Percentiles rank a stretch among this genome's conserved stretches.
phyloP scores from a whole-genome alignment of 2,888 invertebrate species.

The Trichacis sp. region DNA sequence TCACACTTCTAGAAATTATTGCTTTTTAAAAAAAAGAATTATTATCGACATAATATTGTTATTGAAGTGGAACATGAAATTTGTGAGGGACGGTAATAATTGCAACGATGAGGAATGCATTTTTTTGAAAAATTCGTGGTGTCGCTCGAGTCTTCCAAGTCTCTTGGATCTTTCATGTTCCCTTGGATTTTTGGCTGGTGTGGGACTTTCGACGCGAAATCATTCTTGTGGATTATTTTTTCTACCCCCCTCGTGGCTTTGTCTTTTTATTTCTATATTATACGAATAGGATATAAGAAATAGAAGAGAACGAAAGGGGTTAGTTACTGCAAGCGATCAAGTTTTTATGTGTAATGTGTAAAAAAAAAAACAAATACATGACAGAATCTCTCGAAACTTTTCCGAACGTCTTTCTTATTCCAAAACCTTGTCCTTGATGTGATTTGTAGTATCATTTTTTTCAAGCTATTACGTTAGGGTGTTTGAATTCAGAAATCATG shows the following conservation, averaged over 20 bases:
- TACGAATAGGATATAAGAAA: constrained; percentile 35
- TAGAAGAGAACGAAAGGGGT: constrained; percentile 34
- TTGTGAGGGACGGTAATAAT: constrained; percentile 3
- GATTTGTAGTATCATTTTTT: neutral
- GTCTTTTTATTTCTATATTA: constrained; percentile 35
- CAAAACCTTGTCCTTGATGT: neutral
- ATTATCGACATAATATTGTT: constrained; percentile 28
- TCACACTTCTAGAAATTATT: too few species aligned
- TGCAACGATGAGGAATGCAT: neutral
- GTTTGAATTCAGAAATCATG: too few species aligned
- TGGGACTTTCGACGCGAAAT: constrained; percentile 14
- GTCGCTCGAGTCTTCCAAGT: constrained; percentile 26
- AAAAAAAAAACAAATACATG: constrained; percentile 36
- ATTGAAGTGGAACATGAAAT: constrained; percentile 24
- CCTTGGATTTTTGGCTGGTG: constrained; percentile 7
- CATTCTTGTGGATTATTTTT: constrained; percentile 12
- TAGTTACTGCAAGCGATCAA: constrained; percentile 38
- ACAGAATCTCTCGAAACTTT: constrained; percentile 41
- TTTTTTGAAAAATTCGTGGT: neutral
- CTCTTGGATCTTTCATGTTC: constrained; percentile 13
- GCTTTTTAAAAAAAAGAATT: too few species aligned
- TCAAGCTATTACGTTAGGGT: too few species aligned
- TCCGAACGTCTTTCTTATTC: neutral
- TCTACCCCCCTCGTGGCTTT: constrained; percentile 20
- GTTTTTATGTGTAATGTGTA: constrained; percentile 42